Evolutionary conservation across 2,113 vertebrate genomes (phyloP), one percentile per base, ranked within the genome.

Genomic region (Gorsachius goisagi): DNA sequence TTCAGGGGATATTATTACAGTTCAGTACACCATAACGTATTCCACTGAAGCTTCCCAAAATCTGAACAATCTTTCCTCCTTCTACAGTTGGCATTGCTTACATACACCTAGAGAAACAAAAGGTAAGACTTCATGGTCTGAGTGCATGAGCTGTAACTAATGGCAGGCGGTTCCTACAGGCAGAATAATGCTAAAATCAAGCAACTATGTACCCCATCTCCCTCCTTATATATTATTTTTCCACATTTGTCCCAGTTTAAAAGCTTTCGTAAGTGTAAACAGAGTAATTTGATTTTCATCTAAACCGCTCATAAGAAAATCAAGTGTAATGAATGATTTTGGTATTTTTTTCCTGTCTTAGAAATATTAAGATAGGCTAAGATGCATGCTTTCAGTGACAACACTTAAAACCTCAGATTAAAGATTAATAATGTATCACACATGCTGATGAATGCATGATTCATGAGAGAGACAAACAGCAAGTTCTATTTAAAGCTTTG

Each of bases 341-440:
- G 15, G 35, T 12, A 22, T 47, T 77, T 59, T 45, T 78, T 50
- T 15, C 60, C 62, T 28, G 9, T 17, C 63, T 68, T 21, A 14
- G 44, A 62, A 83, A 73, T 85, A 89, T 56, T 84, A 69, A 91
- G 89, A 69, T 32, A 67, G n/a, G 52, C 18, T 60, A 85, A 76
- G 47, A 76, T 30, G 39, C 55, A 26, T 30, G 19, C 85, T 89
- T 86, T 71, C 64, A 78, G 78, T 66, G 67, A 89, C 81, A 88
- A 81, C 71, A 53, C 44, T 85, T 74, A 45, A 97, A 93, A 78
- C 63, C 49, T 89, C 73, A 66, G 85, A 95, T 89, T 78, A 92
- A 59, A 85, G 52, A 93, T 96, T 94, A 97, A 97, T 96, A 96
- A 95, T 87, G 62, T 78, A 96, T 86, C 45, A 85, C 60, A 80